Evolutionary conservation across 2,797 vertebrate genomes (phyloP).

Genomic region (Premnoplex brunnescens): DNA sequence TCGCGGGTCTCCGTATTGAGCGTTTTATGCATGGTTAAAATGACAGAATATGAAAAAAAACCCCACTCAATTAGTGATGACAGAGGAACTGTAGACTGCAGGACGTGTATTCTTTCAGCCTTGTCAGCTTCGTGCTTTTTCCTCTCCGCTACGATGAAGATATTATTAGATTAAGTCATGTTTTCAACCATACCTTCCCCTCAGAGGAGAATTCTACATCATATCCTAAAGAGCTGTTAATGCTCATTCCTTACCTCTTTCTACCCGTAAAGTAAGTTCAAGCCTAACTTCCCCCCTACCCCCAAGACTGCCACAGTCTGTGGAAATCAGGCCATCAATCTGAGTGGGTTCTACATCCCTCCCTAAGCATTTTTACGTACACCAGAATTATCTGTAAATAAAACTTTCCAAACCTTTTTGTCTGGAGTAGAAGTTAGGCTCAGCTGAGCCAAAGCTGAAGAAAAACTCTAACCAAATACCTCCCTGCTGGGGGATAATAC

Average conservation of each 20-base stretch:
- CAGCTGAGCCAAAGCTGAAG: background rate
- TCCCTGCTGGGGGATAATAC: background rate
- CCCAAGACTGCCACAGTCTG: background rate
- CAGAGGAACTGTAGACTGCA: background rate
- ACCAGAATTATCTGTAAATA: background rate
- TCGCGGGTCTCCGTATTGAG: fast-evolving
- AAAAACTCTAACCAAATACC: background rate
- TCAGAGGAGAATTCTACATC: background rate
- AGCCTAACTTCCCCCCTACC: fast-evolving
- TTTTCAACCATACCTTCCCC: background rate
- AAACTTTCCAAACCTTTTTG: background rate
- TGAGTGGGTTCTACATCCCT: background rate
- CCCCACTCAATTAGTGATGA: background rate
- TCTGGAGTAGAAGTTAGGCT: background rate
- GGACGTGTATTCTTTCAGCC: background rate
- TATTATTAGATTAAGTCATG: background rate
- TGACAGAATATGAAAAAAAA: background rate
- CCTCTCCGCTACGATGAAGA: background rate
- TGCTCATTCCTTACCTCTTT: background rate
- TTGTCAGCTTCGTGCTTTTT: background rate
- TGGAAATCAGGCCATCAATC: background rate
- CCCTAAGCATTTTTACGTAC: background rate
- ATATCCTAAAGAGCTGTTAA: background rate
- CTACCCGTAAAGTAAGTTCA: background rate
- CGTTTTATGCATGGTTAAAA: background rate